Evolutionary conservation across 1,140 invertebrate species (phyloP), one percentile per base, ranked within the genome.

Genomic region (Nixonia krombeini): DNA sequence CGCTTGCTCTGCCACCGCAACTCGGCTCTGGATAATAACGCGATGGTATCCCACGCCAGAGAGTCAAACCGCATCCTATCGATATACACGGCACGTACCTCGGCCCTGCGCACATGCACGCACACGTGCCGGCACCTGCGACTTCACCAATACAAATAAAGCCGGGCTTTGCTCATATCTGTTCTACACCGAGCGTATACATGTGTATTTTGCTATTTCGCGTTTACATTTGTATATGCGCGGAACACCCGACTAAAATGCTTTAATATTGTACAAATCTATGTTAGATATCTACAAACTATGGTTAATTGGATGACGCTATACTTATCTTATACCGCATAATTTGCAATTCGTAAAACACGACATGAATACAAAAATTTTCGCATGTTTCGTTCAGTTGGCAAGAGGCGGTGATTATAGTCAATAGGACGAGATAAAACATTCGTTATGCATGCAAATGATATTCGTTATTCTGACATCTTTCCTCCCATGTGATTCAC

Each of bases 21-120:
- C 69, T 67, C 55, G 61, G 58, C 55, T 71, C 57, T 49, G 35
- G 63, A 61, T 67, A 72, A 72, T 72, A 67, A 67, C 55, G 56
- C 69, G 52, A 63, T 58, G 58, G 58, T 67, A 65, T 73, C 69
- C 53, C 59, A 57, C 52, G 50, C 52, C 35, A 53, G 51, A 57
- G 57, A 62, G 65, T 67, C 61, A 72, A 68, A 72, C 65, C 61
- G 65, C 65, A 69, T 66, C 53, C 70, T 31, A 69, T 66, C 70
- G 57, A 69, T 69, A 72, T 52, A 72, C 70, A 52, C 45, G 26
- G 57, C 70, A 72, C 65, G 65, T 69, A 72, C 37, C 44, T 26
- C 7, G 59, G 52, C 45, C 66, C 45, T 57, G 45, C 52, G 58
- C 47, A 61, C 72, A 65, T 61, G 37, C 65, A 64, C 46, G 51